Base-by-base conservation (phyloP, 2,113 vertebrate genomes). In the Taurulus bubalis region DNA sequence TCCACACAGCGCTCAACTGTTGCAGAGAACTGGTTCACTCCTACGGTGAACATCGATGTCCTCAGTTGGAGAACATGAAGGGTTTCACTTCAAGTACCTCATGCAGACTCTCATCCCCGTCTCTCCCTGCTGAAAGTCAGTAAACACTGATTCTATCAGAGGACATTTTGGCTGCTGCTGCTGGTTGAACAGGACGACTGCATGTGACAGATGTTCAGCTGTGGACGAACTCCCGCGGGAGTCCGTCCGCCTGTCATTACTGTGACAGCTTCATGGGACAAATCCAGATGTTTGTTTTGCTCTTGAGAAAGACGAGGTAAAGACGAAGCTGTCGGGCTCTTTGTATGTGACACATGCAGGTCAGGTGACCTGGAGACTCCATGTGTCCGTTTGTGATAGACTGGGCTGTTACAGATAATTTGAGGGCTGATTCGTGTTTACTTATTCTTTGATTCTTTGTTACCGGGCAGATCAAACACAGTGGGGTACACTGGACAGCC, bases 201-300 rank as follows among this genome's bases (percentile, higher is more conserved):
- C 68, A 12, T 84, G 81, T 77, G 73, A 78, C 76, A 20, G 38
- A 22, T 10, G 45, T 26, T 75, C 49, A 36, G 51, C 71, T 78
- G 56, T 34, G 22, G 51, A 55, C 51, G 8, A 45, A 45, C 42
- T 16, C 42, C 42, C 15, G 42, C 42, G 12, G 42, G 42, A 45
- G 42, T 5, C 42, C 15, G 42, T 16, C 42, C 15, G 42, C 16
- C 47, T 49, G 51, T 30, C 32, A n/a, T 20, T 3, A 34, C 32
- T n/a, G 60, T 11, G 60, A 22, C 60, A n/a, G 32, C 60, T 38
- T 63, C 5, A n/a, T 6, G 36, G 34, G 34, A 63, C 60, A 38
- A 38, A n/a, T 63, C 60, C 47, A 59, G 9, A 69, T 40, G 45
- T 47, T 47, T 18, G 45, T 47, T 47, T 26, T 28, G 58, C 49